Percentiles rank a stretch among this genome's conserved stretches.
phyloP scores from a whole-genome alignment of 1,140 invertebrate genomes.

The Oryzaephilus surinamensis region DNA sequence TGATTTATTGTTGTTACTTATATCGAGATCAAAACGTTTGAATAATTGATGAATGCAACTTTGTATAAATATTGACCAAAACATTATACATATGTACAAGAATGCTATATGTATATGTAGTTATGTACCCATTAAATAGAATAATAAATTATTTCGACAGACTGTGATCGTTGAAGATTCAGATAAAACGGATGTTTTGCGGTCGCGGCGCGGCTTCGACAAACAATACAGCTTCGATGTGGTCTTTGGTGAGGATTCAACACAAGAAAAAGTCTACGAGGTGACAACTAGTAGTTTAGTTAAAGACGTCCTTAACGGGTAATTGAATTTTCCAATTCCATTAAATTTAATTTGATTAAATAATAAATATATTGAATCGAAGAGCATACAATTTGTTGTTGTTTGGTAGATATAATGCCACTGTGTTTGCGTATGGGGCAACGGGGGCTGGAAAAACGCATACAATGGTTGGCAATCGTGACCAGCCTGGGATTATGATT shows the following conservation, averaged over 20 bases:
- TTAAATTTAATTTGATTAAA: not conserved
- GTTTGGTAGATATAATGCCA: constrained; percentile 66
- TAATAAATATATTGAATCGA: not conserved
- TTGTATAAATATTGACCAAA: not conserved
- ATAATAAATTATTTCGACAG: too few species aligned
- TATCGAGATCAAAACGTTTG: not conserved
- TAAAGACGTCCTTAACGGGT: constrained; percentile 75
- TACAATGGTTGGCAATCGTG: constrained; percentile 72
- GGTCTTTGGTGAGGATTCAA: constrained; percentile 68
- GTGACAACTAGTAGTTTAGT: constrained; percentile 72
- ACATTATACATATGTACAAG: not conserved
- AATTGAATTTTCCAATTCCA: constrained; percentile 11
- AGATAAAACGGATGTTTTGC: constrained; percentile 50
- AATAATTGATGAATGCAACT: not conserved
- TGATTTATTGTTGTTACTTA: too few species aligned
- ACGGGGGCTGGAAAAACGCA: constrained; percentile 88
- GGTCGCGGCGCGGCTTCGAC: constrained; percentile 48
- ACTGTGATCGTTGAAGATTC: constrained; percentile 49
- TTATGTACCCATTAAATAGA: not conserved
- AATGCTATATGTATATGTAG: not conserved
- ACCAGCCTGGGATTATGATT: constrained; percentile 78
- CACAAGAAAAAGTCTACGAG: constrained; percentile 72
- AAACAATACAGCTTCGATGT: constrained; percentile 81
- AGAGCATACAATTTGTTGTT: not conserved
- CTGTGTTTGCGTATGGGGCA: constrained; percentile 94